Base-by-base conservation (phyloP, 2,888 invertebrate genomes). In the Caenorhabditis imperialis region DNA sequence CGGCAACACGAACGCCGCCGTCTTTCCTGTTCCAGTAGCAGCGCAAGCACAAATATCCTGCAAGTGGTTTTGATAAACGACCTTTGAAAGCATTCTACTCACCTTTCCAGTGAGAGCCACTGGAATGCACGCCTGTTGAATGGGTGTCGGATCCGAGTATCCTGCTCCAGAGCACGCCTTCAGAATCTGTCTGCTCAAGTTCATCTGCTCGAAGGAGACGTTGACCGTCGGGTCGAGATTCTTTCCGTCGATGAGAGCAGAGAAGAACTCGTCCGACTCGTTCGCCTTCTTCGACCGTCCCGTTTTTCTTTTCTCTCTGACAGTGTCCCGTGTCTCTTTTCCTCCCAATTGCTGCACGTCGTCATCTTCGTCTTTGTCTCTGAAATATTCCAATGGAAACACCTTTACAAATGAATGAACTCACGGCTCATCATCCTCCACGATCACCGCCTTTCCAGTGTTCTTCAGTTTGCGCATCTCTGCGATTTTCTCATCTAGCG, bases 1-100 rank as follows among this genome's bases (percentile, higher is more conserved):
- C 0, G 99, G 99, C 82, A 99, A 90, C 94, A 99, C 97, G 89
- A 97, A 99, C 0, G 99, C 98, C 0, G 96, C 96, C 0, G 99
- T 99, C 91, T 99, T 99, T 58, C 98, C 91, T 67, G 91, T 91
- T 55, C 99, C 99, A 0, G 98, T 99, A 0, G 97, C 96, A 27
- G 99, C 98, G 91, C 98, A 99, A 10, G 96, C 99, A 90, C 97
- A 98, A 82, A 99, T 92, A 89, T 99, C 99, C 51, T 83, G 62
- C 12, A 73, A 65, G 27, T n/a, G 5, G 20, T 25, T 47, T 25
- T 27, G 18, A 12, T 5, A 27, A 47, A 47, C n/a, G n/a, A n/a
- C 7, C 12, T 23, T 18, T n/a, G 16, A 50, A 50, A 16, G 8
- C 5, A 50, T 50, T 45, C 22, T 30, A 40, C 45, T 35, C 18